A percentile compares a stretch with the other conserved stretches of the same genome.
Evolutionary conservation across 2,888 invertebrate species (phyloP).

Genomic region (Lacanobia wlatinum): DNA sequence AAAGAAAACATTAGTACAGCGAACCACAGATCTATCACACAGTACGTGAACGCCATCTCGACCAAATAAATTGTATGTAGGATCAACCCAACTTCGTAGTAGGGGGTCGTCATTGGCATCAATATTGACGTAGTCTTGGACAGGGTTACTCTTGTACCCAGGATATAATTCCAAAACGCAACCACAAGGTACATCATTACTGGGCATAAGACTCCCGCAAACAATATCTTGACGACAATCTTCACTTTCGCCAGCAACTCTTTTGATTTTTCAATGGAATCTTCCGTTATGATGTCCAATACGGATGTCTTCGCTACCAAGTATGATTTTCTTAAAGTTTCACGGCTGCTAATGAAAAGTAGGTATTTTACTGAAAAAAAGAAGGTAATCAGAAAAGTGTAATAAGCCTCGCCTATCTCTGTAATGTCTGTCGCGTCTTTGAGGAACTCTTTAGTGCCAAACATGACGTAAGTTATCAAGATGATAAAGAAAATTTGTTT

Average conservation of each 20-base stretch:
- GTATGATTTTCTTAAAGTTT: conserved; percentile 72
- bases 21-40: conserved; percentile 80
- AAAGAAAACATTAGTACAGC: conserved; percentile 75
- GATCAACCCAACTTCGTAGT: conserved; percentile 77
- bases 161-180: conserved; percentile 75
- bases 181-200: conserved; percentile 69
- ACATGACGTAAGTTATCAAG: conserved; percentile 74
- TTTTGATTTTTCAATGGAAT: conserved; percentile 57
- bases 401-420: conserved; percentile 75
- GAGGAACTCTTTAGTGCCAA: conserved; percentile 77
- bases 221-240: conserved; percentile 66
- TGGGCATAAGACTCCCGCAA: conserved; percentile 68
- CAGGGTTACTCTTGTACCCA: conserved; percentile 73
- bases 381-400: conserved; percentile 73
- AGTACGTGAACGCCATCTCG: conserved; percentile 69
- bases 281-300: conserved; percentile 67
- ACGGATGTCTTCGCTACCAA: conserved; percentile 73
- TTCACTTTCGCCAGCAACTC: conserved; percentile 66
- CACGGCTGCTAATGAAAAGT: conserved; percentile 69
- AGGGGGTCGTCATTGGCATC: conserved; percentile 80
- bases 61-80: conserved; percentile 76
- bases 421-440: conserved; percentile 67
- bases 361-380: conserved; percentile 72
- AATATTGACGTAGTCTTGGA: conserved; percentile 78
- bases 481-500: conserved; percentile 68